Conservation (phyloP, 2,113 vertebrate species). For the Mugil cephalus region DNA sequence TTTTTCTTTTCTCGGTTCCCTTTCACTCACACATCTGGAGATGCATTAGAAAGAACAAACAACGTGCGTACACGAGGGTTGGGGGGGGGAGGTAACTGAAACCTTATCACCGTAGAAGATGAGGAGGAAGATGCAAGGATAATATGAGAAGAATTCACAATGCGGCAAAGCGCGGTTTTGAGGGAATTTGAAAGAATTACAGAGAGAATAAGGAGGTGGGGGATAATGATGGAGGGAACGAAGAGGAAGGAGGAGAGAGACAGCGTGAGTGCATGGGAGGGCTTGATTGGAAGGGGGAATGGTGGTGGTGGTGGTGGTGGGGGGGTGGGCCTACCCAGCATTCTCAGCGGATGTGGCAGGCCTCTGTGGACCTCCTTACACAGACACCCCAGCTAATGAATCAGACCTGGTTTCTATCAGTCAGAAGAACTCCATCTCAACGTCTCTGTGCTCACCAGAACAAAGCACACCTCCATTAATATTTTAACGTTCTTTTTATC, state of each 20-base stretch:
- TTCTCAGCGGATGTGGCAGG: constrained; percentile 92
- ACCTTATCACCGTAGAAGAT: constrained; percentile 19
- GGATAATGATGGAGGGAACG: constrained; percentile 54
- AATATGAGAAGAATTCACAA: constrained; percentile 39
- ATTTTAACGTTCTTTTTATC: constrained; percentile 95
- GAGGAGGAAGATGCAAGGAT: constrained; percentile 34
- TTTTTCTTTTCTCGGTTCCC: constrained; percentile 2
- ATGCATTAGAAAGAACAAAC: constrained; percentile 66
- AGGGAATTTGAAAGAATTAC: constrained; percentile 41
- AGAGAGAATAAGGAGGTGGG: constrained; percentile 54
- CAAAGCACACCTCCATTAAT: constrained; percentile 95
- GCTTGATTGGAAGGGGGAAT: constrained; percentile 60
- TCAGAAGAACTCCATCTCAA: constrained; percentile 86
- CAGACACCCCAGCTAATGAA: constrained; percentile 95
- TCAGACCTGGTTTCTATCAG: constrained; percentile 87
- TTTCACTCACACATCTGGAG: constrained; percentile 56
- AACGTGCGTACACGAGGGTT: constrained; percentile 30
- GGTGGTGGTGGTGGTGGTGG: constrained; percentile 39
- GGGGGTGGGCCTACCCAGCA: constrained; percentile 54
- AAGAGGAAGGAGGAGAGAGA: constrained; percentile 47
- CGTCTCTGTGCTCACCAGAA: constrained; percentile 88
- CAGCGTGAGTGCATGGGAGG: constrained; percentile 34
- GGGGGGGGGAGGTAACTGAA: constrained; percentile 33
- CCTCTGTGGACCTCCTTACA: constrained; percentile 88
- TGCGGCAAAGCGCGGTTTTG: constrained; percentile 40